Evolutionary conservation across 1,140 invertebrate species (phyloP), one percentile per base, ranked within the genome.

Genomic region (Heliothis subflexa): DNA sequence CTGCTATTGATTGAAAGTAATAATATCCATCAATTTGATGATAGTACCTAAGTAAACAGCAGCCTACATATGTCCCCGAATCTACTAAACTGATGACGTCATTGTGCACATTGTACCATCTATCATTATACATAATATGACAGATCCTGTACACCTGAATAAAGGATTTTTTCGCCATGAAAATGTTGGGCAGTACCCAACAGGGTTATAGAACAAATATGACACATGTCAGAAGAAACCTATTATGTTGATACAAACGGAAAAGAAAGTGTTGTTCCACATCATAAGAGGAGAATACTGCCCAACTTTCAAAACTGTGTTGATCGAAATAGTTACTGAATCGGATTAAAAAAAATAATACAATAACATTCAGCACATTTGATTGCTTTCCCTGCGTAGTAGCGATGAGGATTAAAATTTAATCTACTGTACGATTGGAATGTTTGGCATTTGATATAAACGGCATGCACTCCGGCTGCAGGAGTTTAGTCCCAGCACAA

Each of bases 151-250:
- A 45, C 47, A 18, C 12, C 47, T 25, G 18, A 52, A 52, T 52
- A 68, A 68, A 68, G 50, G 47, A 18, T 14, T 52, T 66, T 68
- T 50, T 18, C 64, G 21, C 13, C 64, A 50, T 50, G 50, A 68
- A 62, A 68, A 68, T 25, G 64, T 68, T 68, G 64, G 45, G 45
- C 21, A 50, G 16, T 11, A 47, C 61, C 61, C 64, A 68, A 68
- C 64, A 68, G 52, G 47, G 50, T 68, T 68, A 68, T 50, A 68
- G 64, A 18, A 10, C 64, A 52, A 68, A 52, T 68, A 14, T 68
- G 64, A 68, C 64, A 68, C 64, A 52, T 68, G 64, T 50, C 64
- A 68, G 14, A 68, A 68, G 64, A 68, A 50, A 68, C 28, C 50
- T 68, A 49, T 68, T 68, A 50, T 50, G 64, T 47, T 68, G 64